Conservation (phyloP, 92 coral and sea anemone species). For the Pocillopora grandis region DNA sequence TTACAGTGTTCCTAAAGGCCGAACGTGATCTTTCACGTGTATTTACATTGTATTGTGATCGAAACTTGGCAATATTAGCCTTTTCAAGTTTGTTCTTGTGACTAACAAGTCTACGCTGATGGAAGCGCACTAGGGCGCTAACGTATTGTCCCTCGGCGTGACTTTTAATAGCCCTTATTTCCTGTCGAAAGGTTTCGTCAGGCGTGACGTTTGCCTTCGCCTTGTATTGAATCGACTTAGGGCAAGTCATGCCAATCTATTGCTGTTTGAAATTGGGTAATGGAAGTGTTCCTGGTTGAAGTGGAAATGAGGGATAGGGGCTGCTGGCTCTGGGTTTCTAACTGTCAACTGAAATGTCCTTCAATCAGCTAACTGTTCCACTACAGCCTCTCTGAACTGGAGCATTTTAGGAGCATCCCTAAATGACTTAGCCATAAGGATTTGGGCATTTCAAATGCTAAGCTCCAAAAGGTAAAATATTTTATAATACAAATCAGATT, state of each 20-base stretch:
- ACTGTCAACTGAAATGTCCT: not conserved
- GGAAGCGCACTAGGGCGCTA: too few species aligned
- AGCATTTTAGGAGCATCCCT: slow-evolving; percentile 25
- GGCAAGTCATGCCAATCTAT: slow-evolving; percentile 1
- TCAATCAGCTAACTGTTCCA: slow-evolving; percentile 10
- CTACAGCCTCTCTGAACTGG: slow-evolving; percentile 4
- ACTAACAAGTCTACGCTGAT: too few species aligned
- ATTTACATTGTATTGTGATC: too few species aligned
- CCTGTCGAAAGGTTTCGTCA: too few species aligned
- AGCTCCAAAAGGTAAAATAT: slow-evolving; percentile 27
- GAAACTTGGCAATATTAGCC: too few species aligned
- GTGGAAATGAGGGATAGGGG: slow-evolving; percentile 27
- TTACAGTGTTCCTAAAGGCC: too few species aligned
- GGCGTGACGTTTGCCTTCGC: too few species aligned
- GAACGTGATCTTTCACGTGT: too few species aligned
- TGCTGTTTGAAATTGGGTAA: slow-evolving; percentile 1
- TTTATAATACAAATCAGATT: slow-evolving; percentile 28
- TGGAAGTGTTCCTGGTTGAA: slow-evolving; percentile 28
- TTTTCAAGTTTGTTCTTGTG: too few species aligned
- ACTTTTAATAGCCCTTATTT: too few species aligned
- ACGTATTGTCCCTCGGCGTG: too few species aligned
- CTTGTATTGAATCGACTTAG: too few species aligned
- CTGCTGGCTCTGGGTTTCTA: slow-evolving; percentile 3
- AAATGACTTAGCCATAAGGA: slow-evolving; percentile 20
- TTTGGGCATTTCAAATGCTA: slow-evolving; percentile 36